These are phyloP conservation scores for Pegoplata infirma DNA, from an alignment of 2,888 invertebrate species.

Conservation along the genomic window DNA sequence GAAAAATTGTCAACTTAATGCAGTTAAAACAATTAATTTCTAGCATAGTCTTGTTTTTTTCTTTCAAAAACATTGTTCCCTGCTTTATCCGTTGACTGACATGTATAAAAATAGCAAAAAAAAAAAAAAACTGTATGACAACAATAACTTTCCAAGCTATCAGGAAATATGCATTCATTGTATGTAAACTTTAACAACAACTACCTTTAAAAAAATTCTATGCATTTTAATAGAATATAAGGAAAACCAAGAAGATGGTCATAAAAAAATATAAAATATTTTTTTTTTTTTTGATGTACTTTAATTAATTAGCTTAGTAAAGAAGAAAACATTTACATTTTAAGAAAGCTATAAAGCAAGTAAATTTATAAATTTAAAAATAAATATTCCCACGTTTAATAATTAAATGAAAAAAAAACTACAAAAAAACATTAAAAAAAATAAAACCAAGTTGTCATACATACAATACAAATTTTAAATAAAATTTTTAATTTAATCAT, in stretches of 20 bases:
- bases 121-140: conserved; percentile 21
- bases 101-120: not conserved
- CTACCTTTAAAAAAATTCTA: conserved; percentile 52
- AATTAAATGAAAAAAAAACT: conserved; percentile 25
- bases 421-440: conserved; percentile 35
- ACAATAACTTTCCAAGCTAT: conserved; percentile 22
- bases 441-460: conserved; percentile 56
- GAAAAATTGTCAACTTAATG: conserved; percentile 60
- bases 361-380: conserved; percentile 27
- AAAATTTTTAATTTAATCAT: conserved; percentile 52
- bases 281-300: conserved; percentile 27
- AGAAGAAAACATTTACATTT: conserved; percentile 51
- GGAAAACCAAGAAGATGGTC: conserved; percentile 38
- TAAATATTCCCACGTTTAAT: conserved; percentile 62
- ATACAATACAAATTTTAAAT: conserved; percentile 28
- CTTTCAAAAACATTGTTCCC: not conserved
- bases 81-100: conserved; percentile 34
- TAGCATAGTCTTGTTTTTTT: conserved; percentile 27
- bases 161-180: conserved; percentile 39
- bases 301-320: conserved; percentile 54
- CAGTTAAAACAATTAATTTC: conserved; percentile 55
- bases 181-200: conserved; percentile 7
- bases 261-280: conserved; percentile 45
- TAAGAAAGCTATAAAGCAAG: conserved; percentile 52
- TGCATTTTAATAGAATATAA: conserved; percentile 50